Conservation (phyloP, 2,113 vertebrate genomes). For the Acanthochromis polyacanthus region DNA sequence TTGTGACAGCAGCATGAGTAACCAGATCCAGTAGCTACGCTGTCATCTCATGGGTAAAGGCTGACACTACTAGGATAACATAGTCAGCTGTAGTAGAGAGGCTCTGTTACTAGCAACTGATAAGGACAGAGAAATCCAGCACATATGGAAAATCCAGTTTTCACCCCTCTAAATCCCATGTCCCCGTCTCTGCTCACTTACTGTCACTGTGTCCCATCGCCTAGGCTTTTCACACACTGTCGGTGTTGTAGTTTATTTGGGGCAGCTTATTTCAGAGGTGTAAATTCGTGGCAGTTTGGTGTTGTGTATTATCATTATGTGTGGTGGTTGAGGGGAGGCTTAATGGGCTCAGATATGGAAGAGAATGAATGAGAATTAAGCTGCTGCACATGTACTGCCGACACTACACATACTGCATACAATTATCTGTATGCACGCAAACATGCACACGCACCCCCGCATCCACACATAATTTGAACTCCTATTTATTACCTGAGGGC, state of each 20-base stretch:
- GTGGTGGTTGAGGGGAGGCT: not conserved
- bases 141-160: not conserved
- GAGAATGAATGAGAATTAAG: slow-evolving; percentile 14
- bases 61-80: not conserved
- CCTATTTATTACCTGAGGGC: slow-evolving; percentile 56
- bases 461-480: slow-evolving; percentile 40
- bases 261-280: slow-evolving; percentile 14
- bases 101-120: not conserved
- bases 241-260: not conserved
- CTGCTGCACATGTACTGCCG: not conserved
- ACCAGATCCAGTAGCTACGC: slow-evolving; percentile 12
- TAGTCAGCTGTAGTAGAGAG: slow-evolving; percentile 3
- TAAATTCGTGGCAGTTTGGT: not conserved
- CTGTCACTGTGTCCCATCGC: not conserved
- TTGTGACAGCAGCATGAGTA: slow-evolving; percentile 17
- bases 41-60: slow-evolving; percentile 3
- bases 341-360: not conserved
- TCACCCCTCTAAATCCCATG: not conserved
- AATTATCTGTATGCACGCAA: slow-evolving; percentile 11
- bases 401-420: slow-evolving; percentile 17
- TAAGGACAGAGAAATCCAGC: slow-evolving; percentile 1
- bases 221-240: slow-evolving; percentile 3
- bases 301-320: slow-evolving; percentile 9
- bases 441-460: slow-evolving; percentile 21
- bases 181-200: not conserved